A percentile compares a stretch with the other conserved stretches of the same genome.
Evolutionary conservation across 2,113 vertebrate genomes (phyloP).

Genomic region (Pheucticus melanocephalus): DNA sequence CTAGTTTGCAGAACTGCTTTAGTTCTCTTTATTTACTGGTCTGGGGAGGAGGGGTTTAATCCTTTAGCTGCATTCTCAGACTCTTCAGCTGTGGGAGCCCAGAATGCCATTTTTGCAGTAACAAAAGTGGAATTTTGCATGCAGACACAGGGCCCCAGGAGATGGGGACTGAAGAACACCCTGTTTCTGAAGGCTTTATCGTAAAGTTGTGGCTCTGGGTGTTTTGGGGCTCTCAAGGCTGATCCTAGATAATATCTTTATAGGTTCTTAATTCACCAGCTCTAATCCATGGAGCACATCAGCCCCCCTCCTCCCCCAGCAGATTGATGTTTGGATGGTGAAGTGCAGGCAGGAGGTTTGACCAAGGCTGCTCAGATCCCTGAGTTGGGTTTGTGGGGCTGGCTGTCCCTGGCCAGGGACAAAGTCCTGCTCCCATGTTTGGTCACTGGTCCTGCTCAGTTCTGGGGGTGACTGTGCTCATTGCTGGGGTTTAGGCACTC

Average conservation of each 20-base stretch:
- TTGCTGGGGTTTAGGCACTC: neutral
- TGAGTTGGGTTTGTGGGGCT: neutral
- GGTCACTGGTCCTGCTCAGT: neutral
- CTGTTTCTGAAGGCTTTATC: neutral
- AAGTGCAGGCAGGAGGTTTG: neutral
- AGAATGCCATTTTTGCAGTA: neutral
- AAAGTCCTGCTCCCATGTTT: accelerated
- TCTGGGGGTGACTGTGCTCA: neutral
- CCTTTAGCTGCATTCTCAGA: neutral
- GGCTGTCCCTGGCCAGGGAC: neutral
- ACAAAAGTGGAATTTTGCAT: neutral
- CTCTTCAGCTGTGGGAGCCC: neutral
- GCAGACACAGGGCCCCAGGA: neutral
- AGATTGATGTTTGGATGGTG: neutral
- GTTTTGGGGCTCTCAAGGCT: neutral
- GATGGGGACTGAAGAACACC: neutral
- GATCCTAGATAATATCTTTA: neutral
- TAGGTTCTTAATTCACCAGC: neutral
- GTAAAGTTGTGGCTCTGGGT: neutral
- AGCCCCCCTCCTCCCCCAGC: accelerated
- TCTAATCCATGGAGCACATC: neutral
- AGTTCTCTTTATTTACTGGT: neutral
- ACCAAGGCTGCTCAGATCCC: neutral
- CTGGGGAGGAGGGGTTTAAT: neutral
- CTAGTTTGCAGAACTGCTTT: neutral